Base-by-base conservation (phyloP, 1,140 invertebrate species). In the Portunus trituberculatus region DNA sequence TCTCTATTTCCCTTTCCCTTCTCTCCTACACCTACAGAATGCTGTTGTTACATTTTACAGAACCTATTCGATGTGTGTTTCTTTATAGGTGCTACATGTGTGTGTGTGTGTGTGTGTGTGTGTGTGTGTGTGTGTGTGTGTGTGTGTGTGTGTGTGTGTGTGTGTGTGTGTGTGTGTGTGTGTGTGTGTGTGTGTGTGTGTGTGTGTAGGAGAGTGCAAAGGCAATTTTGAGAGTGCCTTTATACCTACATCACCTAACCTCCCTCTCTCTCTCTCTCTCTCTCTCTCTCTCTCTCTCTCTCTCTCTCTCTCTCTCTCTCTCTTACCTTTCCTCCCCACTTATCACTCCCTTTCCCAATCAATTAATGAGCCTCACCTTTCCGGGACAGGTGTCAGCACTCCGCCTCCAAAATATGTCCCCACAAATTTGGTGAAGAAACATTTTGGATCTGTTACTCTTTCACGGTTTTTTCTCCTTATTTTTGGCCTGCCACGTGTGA, bases 261-360 rank as follows among this genome's bases (percentile, higher is more conserved):
- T 88, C 29, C 3, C 87, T 39, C 87, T 39, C 14, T 89, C 87
- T n/a, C 32, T 88, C 29, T 16, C 87, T 39, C 87, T 39, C 14
- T 89, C 87, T n/a, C 45, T 46, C 86, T 88, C 86, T 76, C 67
- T 76, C 67, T 76, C 67, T 76, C 67, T 32, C 86, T 32, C 86
- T 16, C 86, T 10, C 86, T 32, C 28, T n/a, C 45, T 32, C 87
- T 48, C 46, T n/a, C 31, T 39, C 29, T 16, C 87, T 39, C 87
- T 39, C 14, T 89, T 20, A 12, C 52, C 52, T 59, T 59, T 59
- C 16, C 16, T 59, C 84, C 28, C 29, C 84, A 25, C 84, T 87
- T 45, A 87, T 87, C 16, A 59, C 3, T 20, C 52, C 16, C 87
- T n/a, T 6, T 29, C 87, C 87, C 32, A 48, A 48, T n/a, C 87